Conservation (phyloP, 2,797 vertebrate genomes). For the Meriones psammophilus region DNA sequence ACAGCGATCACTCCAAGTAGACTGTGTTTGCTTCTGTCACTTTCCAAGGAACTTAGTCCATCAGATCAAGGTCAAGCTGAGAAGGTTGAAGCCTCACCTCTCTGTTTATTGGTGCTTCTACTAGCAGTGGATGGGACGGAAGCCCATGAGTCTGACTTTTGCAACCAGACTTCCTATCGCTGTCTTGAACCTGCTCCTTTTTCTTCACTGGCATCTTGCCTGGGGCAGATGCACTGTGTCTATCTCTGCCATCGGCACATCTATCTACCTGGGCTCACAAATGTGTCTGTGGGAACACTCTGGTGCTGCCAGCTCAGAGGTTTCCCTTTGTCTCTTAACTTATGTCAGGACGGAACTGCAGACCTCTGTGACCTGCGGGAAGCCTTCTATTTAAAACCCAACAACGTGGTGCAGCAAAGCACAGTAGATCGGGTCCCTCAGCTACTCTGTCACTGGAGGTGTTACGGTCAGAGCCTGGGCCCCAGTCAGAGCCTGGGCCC, state of each 20-base stretch:
- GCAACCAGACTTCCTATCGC: not conserved
- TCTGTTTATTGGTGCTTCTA: not conserved
- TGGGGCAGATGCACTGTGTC: not conserved
- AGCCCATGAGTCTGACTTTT: not conserved
- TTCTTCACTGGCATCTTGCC: not conserved
- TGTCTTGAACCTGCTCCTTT: not conserved
- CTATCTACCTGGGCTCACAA: not conserved
- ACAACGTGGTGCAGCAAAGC: slow-evolving; percentile 10
- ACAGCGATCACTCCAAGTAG: not conserved
- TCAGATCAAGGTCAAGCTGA: not conserved
- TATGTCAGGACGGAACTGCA: not conserved
- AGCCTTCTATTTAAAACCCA: slow-evolving; percentile 33
- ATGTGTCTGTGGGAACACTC: not conserved
- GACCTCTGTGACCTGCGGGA: not conserved
- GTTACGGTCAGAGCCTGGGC: not conserved
- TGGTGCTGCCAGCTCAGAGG: not conserved
- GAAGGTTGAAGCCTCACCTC: not conserved
- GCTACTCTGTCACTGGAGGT: not conserved
- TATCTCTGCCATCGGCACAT: not conserved
- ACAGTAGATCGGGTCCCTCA: not conserved
- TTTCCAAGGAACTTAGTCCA: not conserved
- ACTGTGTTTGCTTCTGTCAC: not conserved
- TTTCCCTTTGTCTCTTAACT: slow-evolving; percentile 4
- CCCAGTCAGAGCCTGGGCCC: not conserved
- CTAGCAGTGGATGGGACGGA: not conserved